Conservation (phyloP, 2,888 invertebrate genomes). For the Netelia melanura region DNA sequence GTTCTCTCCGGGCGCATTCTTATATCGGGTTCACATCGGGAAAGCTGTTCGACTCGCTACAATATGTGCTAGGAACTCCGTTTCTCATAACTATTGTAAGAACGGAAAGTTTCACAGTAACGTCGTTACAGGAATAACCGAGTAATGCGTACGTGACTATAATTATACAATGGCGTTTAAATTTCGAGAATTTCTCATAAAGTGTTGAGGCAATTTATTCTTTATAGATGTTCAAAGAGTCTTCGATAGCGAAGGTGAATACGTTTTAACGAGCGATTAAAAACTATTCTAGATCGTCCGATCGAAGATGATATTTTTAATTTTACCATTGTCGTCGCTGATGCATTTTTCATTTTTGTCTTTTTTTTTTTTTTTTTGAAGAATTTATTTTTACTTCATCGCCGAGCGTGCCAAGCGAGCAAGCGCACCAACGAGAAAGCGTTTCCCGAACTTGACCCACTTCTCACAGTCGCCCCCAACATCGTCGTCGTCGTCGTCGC, state of each 20-base stretch:
- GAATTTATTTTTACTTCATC: conserved; percentile 8
- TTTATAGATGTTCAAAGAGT: not conserved
- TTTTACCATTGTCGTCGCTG: not conserved
- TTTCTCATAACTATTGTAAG: not conserved
- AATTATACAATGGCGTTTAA: not conserved
- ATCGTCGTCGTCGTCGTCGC: conserved; percentile 29
- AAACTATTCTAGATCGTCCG: not conserved
- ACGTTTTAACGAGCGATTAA: not conserved
- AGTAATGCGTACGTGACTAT: not conserved
- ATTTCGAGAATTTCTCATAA: not conserved
- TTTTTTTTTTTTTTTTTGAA: not conserved
- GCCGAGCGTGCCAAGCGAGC: conserved; percentile 29
- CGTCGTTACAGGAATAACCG: not conserved
- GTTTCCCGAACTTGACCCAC: conserved; percentile 69
- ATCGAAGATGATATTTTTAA: not conserved
- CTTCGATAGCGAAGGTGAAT: not conserved
- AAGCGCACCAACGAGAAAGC: conserved; percentile 61
- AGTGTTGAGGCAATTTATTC: not conserved
- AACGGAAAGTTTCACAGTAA: not conserved
- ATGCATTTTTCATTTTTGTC: not conserved
- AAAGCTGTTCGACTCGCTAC: too few species aligned
- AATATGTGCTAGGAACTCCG: too few species aligned
- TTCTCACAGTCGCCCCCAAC: conserved; percentile 55
- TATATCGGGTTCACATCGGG: too few species aligned
- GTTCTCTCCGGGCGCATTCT: too few species aligned